Evolutionary conservation across 64 coral and sea anemone genomes (phyloP), one percentile per base, ranked within the genome.

Genomic region (Montipora foliosa): DNA sequence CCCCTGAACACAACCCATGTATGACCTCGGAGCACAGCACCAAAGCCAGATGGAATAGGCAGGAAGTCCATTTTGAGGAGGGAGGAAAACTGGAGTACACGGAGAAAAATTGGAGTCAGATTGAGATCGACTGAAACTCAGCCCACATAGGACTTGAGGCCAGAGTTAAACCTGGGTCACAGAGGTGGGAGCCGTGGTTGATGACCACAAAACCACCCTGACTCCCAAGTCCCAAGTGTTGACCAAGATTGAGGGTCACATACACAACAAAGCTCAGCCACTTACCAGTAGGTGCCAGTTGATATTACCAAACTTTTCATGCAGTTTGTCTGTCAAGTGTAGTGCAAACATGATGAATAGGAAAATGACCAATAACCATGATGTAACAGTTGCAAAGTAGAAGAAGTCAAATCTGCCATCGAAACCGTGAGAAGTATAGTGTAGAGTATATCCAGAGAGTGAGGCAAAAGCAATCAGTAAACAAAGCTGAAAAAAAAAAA

Each of bases 321-420:
- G 49, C 29, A 78, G 60, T 68, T 50, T 16, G 61, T 64, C 61
- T 4, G 61, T 64, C 61, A 64, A 64, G 9, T 7, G 89, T 44
- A 91, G 64, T 20, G 80, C 48, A 94, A 96, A 99, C 1, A 99
- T 5, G 7, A 94, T 9, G 67, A 96, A 99, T 3, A 99, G 50
- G 6, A 75, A 29, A 13, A 99, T 96, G 5, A 95, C 92, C 82
- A 96, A 61, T 15, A 99, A 80, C 97, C 97, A 99, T 71, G 92
- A 69, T 52, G 95, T 96, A 50, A 99, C 88, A 12, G 97, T 96
- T 8, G 87, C 95, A 92, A 99, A 99, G 69, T 96, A 96, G 49
- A 99, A 99, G 82, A 99, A 99, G 60, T 99, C 84, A 92, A 96
- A 99, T 94, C 94, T 89, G 69, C 92, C 92, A 79, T 60, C 77